Conservation (phyloP, 2,888 invertebrate species). For the Merodon equestris region DNA sequence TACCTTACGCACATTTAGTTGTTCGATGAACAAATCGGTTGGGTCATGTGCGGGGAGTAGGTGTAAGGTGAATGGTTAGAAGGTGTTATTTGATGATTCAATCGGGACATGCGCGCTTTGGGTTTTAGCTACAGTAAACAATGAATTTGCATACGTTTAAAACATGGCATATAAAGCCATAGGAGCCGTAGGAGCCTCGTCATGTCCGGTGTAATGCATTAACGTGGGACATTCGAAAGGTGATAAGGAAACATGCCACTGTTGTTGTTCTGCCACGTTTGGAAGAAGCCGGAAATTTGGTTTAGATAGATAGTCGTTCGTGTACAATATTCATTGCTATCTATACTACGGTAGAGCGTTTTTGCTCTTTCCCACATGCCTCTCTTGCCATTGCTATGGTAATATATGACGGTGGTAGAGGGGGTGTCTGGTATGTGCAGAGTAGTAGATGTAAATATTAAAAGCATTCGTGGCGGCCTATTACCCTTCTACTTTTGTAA, state of each 20-base stretch:
- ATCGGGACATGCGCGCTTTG: constrained; percentile 31
- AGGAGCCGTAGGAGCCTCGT: too few species aligned
- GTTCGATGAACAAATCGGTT: too few species aligned
- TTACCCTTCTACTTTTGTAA: constrained; percentile 16
- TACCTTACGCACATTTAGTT: constrained; percentile 40
- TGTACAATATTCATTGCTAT: neutral
- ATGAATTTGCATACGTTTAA: constrained; percentile 19
- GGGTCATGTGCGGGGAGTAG: neutral
- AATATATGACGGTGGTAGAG: neutral
- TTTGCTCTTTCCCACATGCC: too few species aligned
- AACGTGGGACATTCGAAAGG: too few species aligned
- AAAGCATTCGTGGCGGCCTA: constrained; percentile 37
- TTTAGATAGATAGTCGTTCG: too few species aligned
- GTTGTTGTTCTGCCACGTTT: too few species aligned
- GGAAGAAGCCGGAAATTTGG: too few species aligned
- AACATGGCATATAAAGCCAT: too few species aligned
- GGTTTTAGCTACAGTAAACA: constrained; percentile 26
- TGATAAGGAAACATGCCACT: too few species aligned
- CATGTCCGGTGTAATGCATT: too few species aligned
- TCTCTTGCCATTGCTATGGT: too few species aligned
- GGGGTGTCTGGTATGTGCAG: neutral
- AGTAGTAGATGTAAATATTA: constrained; percentile 13
- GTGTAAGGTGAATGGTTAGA: neutral
- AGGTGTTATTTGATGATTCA: constrained; percentile 20
- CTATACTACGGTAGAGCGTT: neutral